Base-by-base conservation (phyloP, 2,113 vertebrate species). In the Rynchops niger region DNA sequence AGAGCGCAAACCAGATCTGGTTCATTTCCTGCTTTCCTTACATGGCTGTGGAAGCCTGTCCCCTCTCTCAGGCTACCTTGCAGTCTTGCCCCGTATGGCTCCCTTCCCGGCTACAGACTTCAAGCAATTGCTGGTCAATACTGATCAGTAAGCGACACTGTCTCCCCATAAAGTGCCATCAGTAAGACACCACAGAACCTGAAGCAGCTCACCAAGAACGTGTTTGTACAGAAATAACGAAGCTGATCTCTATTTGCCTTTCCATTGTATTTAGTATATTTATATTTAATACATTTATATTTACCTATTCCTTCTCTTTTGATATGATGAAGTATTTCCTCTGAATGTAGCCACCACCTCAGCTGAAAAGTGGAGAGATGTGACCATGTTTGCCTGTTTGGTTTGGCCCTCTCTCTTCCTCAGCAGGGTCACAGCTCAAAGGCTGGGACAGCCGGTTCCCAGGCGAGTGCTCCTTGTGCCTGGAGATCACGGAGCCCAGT, bases 71-170 rank as follows among this genome's bases (percentile, higher is more conserved):
- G 38, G 58, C 43, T 71, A 59, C 32, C 38, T 14, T 38, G 25
- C 43, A 58, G 34, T 73, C 27, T 56, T 34, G 42, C 13, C n/a
- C 29, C 42, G 3, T 7, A 5, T 8, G 25, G 25, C 19, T 77
- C 8, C 27, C 27, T 58, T 62, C 30, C 69, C 1, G 0, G 23
- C 27, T 40, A 15, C 1, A 25, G 45, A 19, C 34, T 42, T 56
- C 1, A 2, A 76, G 55, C 0, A 0, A 52, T 12, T 3, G 3
- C 40, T 55, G 15, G 43, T 30, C 83, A 83, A 36, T 34, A 34
- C 0, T 5, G 12, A 47, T 29, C 53, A 70, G 40, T 1, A 3
- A 90, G 38, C 4, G 2, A 67, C 42, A 74, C 23, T 3, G 2
- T 30, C n/a, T 76, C 49, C 10, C 18, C 12, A 2, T 23, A 21